Evolutionary conservation across 1,140 invertebrate genomes (phyloP).

Genomic region (Ips nitidus): DNA sequence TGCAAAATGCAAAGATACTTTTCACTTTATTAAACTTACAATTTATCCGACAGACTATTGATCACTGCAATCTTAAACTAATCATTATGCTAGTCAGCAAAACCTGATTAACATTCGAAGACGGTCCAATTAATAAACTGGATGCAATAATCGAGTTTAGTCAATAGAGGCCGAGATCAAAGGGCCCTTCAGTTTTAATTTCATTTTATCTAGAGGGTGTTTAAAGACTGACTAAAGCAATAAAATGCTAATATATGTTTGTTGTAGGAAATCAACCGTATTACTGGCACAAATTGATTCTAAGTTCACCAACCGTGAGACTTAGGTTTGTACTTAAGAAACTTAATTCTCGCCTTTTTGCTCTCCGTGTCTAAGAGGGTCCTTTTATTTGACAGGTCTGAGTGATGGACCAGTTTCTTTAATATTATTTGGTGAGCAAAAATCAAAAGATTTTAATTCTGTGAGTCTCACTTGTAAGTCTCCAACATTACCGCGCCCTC

Average conservation of each 20-base stretch:
- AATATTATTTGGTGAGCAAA: too few relatives aligned
- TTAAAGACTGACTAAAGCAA: conserved; percentile 53
- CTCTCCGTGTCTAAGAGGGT: neutral
- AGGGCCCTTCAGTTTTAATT: conserved; percentile 53
- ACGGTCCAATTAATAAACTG: conserved; percentile 18
- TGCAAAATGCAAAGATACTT: too few relatives aligned
- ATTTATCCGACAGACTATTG: too few relatives aligned
- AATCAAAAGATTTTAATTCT: too few relatives aligned
- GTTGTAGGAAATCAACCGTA: conserved; percentile 54
- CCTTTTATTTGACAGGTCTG: neutral
- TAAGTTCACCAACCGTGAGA: conserved; percentile 31
- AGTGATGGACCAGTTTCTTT: too few relatives aligned
- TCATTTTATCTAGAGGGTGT: conserved; percentile 54
- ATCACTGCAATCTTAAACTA: too few relatives aligned
- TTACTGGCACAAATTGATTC: conserved; percentile 34
- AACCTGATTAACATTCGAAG: too few relatives aligned
- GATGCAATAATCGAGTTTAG: conserved; percentile 49
- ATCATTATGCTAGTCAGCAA: too few relatives aligned
- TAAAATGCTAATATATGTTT: conserved; percentile 59
- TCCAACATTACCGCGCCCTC: too few relatives aligned
- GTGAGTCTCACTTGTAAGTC: too few relatives aligned
- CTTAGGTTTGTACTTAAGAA: conserved; percentile 7
- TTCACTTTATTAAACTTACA: too few relatives aligned
- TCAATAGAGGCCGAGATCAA: conserved; percentile 51
- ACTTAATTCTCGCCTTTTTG: conserved; percentile 10